Evolutionary conservation across 2,113 vertebrate species (phyloP).

Genomic region (Lophura nycthemera): DNA sequence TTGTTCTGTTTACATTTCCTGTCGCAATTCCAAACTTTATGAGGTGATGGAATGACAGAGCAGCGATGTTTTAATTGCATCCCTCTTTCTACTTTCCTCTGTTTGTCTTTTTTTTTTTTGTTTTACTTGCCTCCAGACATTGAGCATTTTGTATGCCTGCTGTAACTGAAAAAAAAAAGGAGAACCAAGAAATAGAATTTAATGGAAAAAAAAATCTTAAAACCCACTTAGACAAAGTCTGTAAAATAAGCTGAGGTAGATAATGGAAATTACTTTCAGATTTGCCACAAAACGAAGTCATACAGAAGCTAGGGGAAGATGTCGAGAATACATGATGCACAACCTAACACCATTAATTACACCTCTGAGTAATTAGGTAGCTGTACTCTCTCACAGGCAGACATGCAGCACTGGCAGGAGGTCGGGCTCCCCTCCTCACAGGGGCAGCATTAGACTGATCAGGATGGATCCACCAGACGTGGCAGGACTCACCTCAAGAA

Average conservation of each 20-base stretch:
- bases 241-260: not conserved
- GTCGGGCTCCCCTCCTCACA: not conserved
- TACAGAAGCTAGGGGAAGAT: not conserved
- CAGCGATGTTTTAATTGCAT: not conserved
- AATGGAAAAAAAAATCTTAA: not conserved
- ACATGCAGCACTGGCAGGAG: accelerated
- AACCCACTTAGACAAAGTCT: not conserved
- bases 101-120: not conserved
- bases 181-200: not conserved
- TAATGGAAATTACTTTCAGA: not conserved
- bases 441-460: not conserved
- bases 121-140: not conserved
- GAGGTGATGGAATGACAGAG: not conserved
- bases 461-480: not conserved
- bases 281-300: not conserved
- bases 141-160: not conserved
- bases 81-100: not conserved
- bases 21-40: not conserved
- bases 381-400: not conserved
- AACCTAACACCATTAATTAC: not conserved
- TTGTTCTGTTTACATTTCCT: not conserved
- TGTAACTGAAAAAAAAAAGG: not conserved
- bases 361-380: not conserved
- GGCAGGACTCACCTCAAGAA: not conserved
- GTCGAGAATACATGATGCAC: not conserved